Base-by-base conservation (phyloP, 1,140 invertebrate species). In the Andricus grossulariae region DNA sequence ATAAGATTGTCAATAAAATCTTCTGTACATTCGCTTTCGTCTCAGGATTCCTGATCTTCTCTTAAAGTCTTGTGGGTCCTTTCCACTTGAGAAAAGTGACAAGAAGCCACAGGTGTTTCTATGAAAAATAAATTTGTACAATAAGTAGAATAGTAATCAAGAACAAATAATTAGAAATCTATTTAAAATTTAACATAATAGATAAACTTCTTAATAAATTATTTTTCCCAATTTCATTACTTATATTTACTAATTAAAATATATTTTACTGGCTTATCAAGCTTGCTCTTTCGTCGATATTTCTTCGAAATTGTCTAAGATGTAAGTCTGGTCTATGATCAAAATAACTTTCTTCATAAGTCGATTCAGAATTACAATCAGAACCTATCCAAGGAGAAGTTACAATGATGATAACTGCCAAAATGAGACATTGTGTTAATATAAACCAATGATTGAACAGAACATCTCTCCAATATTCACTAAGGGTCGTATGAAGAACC, bases 401-500 rank as follows among this genome's bases (percentile, higher is more conserved):
- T 50, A 71, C 77, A n/a, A 76, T 55, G 16, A 82, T 80, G n/a
- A 82, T 51, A n/a, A 71, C 49, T 15, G 80, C 55, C 12, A 78
- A 66, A 55, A 78, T 70, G 3, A 81, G 51, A 51, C 79, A 71
- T 25, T 81, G 77, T 39, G 76, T 72, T 16, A 74, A 77, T 39
- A 83, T 79, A 8, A 76, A 54, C 80, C 80, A 83, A 21, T 77
- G 74, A 52, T 79, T 75, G 52, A 72, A 76, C 49, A 83, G n/a
- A 50, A 57, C 72, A 25, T 81, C 73, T 73, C 76, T 77, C 77
- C 80, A 78, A 50, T 81, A 80, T 74, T 83, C 77, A 73, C 77
- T 80, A 70, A 79, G 70, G 12, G 66, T 76, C 71, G 74, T 71
- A 72, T 77, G 77, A 51, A 75, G 72, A 32, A 60, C 54, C 77